A percentile compares a stretch with the other conserved stretches of the same genome.
Conservation (phyloP, 2,797 vertebrate genomes). For the Sparus aurata region DNA sequence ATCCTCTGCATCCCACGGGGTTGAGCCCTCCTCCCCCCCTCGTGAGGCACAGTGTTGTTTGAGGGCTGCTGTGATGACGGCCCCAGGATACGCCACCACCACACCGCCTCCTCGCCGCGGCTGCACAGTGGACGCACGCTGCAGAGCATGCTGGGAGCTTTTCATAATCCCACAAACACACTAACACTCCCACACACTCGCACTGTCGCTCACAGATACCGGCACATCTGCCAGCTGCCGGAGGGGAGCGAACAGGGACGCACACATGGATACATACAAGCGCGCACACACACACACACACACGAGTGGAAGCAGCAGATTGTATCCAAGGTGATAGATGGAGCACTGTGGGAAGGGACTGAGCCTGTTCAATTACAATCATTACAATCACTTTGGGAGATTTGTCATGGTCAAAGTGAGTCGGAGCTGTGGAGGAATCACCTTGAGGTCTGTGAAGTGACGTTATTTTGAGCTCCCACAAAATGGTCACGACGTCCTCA, state of each 20-base stretch:
- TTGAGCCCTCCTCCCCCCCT: constrained; percentile 24
- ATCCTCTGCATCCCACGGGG: constrained; percentile 32
- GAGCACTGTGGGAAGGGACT: constrained; percentile 69
- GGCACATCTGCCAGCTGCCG: constrained; percentile 79
- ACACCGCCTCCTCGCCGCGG: constrained; percentile 1
- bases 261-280: constrained; percentile 20
- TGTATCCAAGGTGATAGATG: constrained; percentile 80
- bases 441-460: constrained; percentile 65
- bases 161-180: constrained; percentile 68
- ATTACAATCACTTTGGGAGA: constrained; percentile 79
- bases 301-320: constrained; percentile 68
- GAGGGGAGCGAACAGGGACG: constrained; percentile 56
- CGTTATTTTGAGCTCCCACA: constrained; percentile 38
- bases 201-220: constrained; percentile 64
- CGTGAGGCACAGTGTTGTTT: constrained; percentile 28
- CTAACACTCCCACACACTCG: constrained; percentile 39
- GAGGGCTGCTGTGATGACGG: constrained; percentile 52
- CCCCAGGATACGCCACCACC: constrained; percentile 48
- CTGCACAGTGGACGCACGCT: constrained; percentile 51
- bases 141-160: constrained; percentile 60
- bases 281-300: constrained; percentile 9
- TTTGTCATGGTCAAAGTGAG: constrained; percentile 78
- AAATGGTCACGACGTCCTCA: constrained; percentile 14
- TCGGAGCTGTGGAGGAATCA: constrained; percentile 57
- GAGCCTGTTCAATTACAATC: constrained; percentile 82